Percentiles rank a stretch among this genome's conserved stretches.
phyloP scores from a whole-genome alignment of 2,888 invertebrate genomes.

The Dinocampus coccinellae region DNA sequence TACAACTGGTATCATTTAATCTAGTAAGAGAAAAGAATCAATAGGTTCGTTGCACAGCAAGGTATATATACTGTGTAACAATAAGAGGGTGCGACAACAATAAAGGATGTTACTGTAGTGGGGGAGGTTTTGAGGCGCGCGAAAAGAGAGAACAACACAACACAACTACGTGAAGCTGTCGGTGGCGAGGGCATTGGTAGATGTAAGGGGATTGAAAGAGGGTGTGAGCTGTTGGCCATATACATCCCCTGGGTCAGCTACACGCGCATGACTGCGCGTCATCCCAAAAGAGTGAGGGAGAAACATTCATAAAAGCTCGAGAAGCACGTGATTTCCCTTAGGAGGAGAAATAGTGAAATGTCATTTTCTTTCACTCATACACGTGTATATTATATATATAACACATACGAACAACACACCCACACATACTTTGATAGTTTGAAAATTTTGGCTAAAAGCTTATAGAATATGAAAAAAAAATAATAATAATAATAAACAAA shows the following conservation, averaged over 20 bases:
- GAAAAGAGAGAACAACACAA: too few relatives aligned
- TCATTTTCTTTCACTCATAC: constrained; percentile 48
- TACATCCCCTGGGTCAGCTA: constrained; percentile 50
- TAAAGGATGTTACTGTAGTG: constrained; percentile 19
- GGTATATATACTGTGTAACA: background rate
- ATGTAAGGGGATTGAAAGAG: too few relatives aligned
- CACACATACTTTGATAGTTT: too few relatives aligned
- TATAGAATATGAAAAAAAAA: constrained; percentile 2
- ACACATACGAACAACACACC: too few relatives aligned
- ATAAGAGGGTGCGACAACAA: constrained; percentile 21
- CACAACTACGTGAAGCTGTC: too few relatives aligned
- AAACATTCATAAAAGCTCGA: constrained; percentile 64
- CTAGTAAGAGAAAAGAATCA: constrained; percentile 24
- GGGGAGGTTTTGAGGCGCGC: too few relatives aligned
- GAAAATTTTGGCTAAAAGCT: background rate
- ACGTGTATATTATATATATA: constrained; percentile 13
- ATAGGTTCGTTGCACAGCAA: constrained; percentile 16
- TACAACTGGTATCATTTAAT: constrained; percentile 6
- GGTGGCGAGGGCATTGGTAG: too few relatives aligned
- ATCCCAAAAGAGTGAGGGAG: constrained; percentile 44
- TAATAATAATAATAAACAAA: too few relatives aligned
- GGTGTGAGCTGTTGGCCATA: constrained; percentile 18
- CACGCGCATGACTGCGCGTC: constrained; percentile 26
- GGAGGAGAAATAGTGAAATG: constrained; percentile 58
- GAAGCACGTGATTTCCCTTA: constrained; percentile 66